These are phyloP conservation scores for Nowickia ferox DNA, from an alignment of 2,888 invertebrate genomes.

Conservation along the genomic window DNA sequence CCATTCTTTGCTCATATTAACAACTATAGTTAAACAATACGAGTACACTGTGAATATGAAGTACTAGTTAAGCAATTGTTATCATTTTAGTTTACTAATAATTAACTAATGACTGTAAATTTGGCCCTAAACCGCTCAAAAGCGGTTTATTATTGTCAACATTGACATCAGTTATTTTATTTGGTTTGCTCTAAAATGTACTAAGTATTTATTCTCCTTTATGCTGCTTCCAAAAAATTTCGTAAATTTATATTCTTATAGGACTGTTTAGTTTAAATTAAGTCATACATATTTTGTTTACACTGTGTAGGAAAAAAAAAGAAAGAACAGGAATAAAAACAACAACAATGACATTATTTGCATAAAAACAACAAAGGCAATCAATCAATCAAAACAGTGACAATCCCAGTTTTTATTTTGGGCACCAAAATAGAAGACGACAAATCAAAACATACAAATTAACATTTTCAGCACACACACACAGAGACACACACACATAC, in stretches of 20 bases:
- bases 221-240: background rate
- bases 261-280: constrained; percentile 43
- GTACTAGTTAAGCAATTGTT: too few relatives aligned
- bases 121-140: too few relatives aligned
- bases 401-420: constrained; percentile 56
- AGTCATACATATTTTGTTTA: constrained; percentile 24
- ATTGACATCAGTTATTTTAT: too few relatives aligned
- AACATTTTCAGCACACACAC: constrained; percentile 54
- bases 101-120: too few relatives aligned
- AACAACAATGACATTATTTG: constrained; percentile 57
- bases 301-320: background rate
- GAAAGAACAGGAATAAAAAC: background rate
- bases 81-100: too few relatives aligned
- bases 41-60: too few relatives aligned
- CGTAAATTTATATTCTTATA: background rate
- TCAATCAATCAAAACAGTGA: constrained; percentile 71
- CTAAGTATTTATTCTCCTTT: background rate
- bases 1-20: too few relatives aligned
- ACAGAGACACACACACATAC: background rate
- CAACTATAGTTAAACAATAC: too few relatives aligned
- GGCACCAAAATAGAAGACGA: constrained; percentile 9
- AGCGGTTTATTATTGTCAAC: too few relatives aligned
- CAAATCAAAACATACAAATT: constrained; percentile 57
- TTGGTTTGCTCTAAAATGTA: too few relatives aligned
- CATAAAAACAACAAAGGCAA: constrained; percentile 69